These are phyloP conservation scores for Henricia sp. DNA, from an alignment of 53 echinoderm and acorn worm species.

Conservation along the genomic window DNA sequence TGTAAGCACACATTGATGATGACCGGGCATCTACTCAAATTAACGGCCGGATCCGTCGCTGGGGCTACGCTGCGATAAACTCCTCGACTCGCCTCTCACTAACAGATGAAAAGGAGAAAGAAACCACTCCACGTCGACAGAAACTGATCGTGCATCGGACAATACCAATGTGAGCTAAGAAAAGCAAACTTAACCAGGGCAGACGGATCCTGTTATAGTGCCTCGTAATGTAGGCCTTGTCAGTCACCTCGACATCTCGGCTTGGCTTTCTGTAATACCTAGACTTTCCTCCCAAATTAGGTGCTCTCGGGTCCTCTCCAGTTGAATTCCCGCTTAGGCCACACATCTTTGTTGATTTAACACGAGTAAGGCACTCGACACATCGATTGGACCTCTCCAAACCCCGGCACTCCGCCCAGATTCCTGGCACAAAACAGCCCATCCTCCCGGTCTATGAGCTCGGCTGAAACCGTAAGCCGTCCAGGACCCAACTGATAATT, in stretches of 20 bases:
- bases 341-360: slow-evolving; percentile 40
- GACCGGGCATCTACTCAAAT: neutral
- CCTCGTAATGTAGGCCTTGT: neutral
- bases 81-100: neutral
- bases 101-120: slow-evolving; percentile 15
- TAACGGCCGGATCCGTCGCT: slow-evolving; percentile 12
- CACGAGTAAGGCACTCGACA: slow-evolving; percentile 38
- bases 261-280: slow-evolving; percentile 14
- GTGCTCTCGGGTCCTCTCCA: slow-evolving; percentile 38
- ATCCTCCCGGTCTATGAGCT: neutral
- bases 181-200: slow-evolving; percentile 58
- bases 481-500: slow-evolving; percentile 36
- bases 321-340: neutral
- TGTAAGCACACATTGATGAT: slow-evolving; percentile 21
- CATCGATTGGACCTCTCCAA: slow-evolving; percentile 49
- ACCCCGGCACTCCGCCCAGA: neutral
- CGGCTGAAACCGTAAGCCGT: slow-evolving; percentile 36
- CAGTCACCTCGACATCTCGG: slow-evolving; percentile 1
- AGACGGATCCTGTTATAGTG: neutral
- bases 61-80: neutral
- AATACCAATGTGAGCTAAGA: slow-evolving; percentile 27
- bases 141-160: slow-evolving; percentile 47
- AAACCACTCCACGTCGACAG: slow-evolving; percentile 22
- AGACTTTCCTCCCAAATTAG: slow-evolving; percentile 47
- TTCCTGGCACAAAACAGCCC: neutral